Conservation (phyloP, 1,140 invertebrate genomes). For the Sesamia nonagrioides region DNA sequence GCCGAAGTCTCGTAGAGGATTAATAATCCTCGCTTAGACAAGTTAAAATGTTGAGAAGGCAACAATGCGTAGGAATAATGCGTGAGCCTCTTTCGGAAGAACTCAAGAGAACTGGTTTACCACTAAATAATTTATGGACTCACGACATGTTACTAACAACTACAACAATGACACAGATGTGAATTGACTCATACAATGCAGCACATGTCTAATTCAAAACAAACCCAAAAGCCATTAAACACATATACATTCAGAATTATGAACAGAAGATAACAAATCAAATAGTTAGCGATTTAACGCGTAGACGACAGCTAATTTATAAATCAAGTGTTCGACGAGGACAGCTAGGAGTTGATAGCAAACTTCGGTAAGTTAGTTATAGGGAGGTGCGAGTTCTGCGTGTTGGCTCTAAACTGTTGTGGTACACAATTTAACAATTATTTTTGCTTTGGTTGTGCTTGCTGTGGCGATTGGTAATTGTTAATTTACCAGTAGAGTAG, state of each 20-base stretch:
- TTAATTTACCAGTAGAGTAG: not conserved
- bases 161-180: too few relatives aligned
- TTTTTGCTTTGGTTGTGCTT: not conserved
- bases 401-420: not conserved
- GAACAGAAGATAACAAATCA: slow-evolving; percentile 37
- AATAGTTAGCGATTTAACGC: slow-evolving; percentile 39
- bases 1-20: too few relatives aligned
- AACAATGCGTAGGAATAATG: too few relatives aligned
- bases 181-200: too few relatives aligned
- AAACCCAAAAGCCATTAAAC: slow-evolving; percentile 20
- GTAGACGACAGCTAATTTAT: slow-evolving; percentile 47
- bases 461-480: not conserved
- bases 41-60: too few relatives aligned
- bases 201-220: too few relatives aligned
- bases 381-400: slow-evolving; percentile 17
- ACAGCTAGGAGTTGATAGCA: slow-evolving; percentile 37
- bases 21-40: too few relatives aligned
- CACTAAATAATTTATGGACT: too few relatives aligned
- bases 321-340: slow-evolving; percentile 36
- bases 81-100: too few relatives aligned
- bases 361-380: slow-evolving; percentile 43
- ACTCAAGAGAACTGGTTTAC: too few relatives aligned
- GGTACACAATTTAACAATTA: slow-evolving; percentile 12
- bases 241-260: slow-evolving; percentile 15
- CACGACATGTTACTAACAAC: too few relatives aligned